Conservation (phyloP, 2,888 invertebrate genomes). For the Nemoura dubitans region DNA sequence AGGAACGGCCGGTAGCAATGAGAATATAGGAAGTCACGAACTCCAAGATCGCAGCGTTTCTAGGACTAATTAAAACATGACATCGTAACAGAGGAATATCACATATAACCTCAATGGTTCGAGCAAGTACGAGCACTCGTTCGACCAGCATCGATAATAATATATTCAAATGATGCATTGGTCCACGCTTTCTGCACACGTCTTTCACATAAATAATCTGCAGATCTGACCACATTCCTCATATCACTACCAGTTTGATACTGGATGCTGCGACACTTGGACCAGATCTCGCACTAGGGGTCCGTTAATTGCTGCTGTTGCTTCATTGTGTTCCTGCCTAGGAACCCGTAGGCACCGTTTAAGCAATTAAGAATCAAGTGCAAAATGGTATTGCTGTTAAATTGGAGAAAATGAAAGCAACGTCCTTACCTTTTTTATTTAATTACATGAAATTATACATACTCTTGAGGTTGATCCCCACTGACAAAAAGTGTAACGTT, state of each 20-base stretch:
- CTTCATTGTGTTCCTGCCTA: neutral
- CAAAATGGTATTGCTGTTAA: neutral
- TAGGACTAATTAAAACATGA: neutral
- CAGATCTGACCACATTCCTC: conserved; percentile 12
- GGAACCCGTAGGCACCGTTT: neutral
- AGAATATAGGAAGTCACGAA: neutral
- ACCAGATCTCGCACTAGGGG: neutral
- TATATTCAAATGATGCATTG: neutral
- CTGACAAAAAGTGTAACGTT: neutral
- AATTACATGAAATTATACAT: neutral
- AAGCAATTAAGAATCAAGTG: neutral
- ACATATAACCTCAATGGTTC: neutral
- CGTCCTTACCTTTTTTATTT: neutral
- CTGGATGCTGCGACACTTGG: conserved; percentile 7
- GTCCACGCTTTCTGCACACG: conserved; percentile 7
- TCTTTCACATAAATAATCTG: neutral
- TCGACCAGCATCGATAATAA: neutral
- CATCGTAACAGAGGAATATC: neutral
- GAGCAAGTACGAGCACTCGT: neutral
- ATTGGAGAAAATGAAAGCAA: neutral
- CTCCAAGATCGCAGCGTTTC: neutral
- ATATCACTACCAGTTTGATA: neutral
- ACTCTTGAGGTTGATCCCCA: neutral
- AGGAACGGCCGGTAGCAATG: neutral
- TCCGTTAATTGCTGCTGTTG: neutral